Conservation (phyloP, 2,113 vertebrate species). For the Balaenoptera acutorostrata region DNA sequence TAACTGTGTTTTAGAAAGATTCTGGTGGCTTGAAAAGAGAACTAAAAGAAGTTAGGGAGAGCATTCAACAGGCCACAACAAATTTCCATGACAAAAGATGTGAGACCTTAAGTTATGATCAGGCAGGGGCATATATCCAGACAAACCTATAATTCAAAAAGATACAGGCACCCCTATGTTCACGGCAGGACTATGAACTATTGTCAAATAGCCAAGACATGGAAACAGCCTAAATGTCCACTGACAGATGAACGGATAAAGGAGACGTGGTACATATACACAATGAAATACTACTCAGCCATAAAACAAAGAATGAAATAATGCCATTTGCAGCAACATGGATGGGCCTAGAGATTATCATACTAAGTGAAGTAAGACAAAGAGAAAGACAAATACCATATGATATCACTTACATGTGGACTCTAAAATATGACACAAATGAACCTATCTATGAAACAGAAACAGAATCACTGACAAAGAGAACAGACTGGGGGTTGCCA, state of each 20-base stretch:
- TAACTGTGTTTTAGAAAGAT: neutral
- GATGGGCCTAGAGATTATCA: neutral
- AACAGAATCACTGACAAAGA: neutral
- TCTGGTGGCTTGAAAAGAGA: neutral
- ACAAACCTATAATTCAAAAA: neutral
- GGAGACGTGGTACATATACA: neutral
- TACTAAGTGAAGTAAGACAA: neutral
- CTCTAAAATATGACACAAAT: neutral
- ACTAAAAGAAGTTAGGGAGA: neutral
- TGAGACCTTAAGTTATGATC: neutral
- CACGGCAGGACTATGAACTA: neutral
- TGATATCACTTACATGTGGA: neutral
- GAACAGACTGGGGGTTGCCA: neutral
- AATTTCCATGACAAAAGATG: neutral
- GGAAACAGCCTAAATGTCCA: neutral
- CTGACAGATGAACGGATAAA: neutral
- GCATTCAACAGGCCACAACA: rapidly evolving
- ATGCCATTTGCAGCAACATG: neutral
- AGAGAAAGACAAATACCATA: neutral
- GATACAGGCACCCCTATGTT: neutral
- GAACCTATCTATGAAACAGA: neutral
- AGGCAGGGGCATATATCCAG: neutral
- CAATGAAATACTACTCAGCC: neutral
- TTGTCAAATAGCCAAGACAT: neutral
- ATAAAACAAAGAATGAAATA: neutral